Percentiles rank a stretch among this genome's conserved stretches.
Conservation (phyloP, 1,140 invertebrate species). For the Eufriesea mexicana region DNA sequence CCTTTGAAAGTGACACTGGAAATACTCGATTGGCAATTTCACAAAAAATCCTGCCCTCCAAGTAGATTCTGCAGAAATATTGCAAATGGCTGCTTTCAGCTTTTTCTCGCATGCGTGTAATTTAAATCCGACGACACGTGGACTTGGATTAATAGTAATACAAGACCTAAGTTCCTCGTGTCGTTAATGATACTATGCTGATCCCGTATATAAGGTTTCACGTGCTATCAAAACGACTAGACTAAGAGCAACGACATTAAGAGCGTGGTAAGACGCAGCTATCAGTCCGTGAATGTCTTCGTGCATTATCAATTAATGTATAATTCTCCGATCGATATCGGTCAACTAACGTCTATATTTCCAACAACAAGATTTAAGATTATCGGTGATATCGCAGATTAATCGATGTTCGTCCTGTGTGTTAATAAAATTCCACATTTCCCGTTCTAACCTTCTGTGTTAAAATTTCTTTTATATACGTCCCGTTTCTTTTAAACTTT, state of each 20-base stretch:
- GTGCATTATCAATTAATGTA: conserved; percentile 19
- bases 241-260: conserved; percentile 36
- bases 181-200: conserved; percentile 55
- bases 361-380: background rate
- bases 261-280: background rate
- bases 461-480: background rate
- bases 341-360: background rate
- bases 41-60: background rate
- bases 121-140: conserved; percentile 60
- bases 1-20: background rate
- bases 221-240: conserved; percentile 27
- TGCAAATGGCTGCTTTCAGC: conserved; percentile 15
- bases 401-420: too few relatives aligned
- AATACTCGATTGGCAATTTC: background rate
- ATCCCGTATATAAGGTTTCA: conserved; percentile 60
- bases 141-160: conserved; percentile 54
- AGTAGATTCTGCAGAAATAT: conserved; percentile 1
- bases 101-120: conserved; percentile 43
- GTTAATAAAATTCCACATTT: too few relatives aligned
- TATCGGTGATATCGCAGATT: background rate
- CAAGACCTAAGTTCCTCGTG: conserved; percentile 49
- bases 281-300: background rate
- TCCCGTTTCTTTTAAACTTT: background rate
- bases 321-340: conserved; percentile 11
- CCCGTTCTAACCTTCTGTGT: too few relatives aligned